A percentile compares a stretch with the other conserved stretches of the same genome.
Conservation (phyloP, 2,888 invertebrate species). For the Smittia sp. region DNA sequence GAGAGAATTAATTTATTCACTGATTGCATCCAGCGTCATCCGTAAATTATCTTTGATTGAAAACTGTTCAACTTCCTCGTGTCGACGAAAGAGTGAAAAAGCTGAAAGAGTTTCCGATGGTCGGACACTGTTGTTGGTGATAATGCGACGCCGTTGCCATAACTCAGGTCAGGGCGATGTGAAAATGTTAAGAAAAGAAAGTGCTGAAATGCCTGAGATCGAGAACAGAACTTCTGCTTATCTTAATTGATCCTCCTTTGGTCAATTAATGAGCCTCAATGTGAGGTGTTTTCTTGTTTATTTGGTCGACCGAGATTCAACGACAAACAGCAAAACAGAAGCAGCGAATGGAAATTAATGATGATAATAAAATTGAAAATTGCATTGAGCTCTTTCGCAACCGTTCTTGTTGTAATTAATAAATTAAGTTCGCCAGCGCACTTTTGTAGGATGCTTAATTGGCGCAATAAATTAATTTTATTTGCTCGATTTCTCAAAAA, state of each 20-base stretch:
- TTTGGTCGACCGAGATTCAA: too few species aligned
- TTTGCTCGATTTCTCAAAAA: background rate
- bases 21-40: background rate
- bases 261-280: too few species aligned
- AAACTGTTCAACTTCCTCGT: background rate
- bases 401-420: slow-evolving; percentile 28
- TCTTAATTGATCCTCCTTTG: background rate
- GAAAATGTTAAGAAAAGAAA: too few species aligned
- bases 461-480: slow-evolving; percentile 20
- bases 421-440: background rate
- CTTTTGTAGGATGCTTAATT: slow-evolving; percentile 8
- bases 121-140: too few species aligned
- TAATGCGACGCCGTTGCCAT: too few species aligned
- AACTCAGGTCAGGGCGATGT: too few species aligned
- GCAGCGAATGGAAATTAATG: background rate
- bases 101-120: too few species aligned
- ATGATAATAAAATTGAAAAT: background rate
- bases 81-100: too few species aligned
- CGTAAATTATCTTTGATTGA: slow-evolving; percentile 3
- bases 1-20: slow-evolving; percentile 7
- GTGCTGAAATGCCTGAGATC: too few species aligned
- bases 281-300: too few species aligned
- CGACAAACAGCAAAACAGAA: background rate
- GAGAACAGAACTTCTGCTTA: background rate
- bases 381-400: background rate